Conservation (phyloP, 2,797 vertebrate species). For the Aeoliscus strigatus region DNA sequence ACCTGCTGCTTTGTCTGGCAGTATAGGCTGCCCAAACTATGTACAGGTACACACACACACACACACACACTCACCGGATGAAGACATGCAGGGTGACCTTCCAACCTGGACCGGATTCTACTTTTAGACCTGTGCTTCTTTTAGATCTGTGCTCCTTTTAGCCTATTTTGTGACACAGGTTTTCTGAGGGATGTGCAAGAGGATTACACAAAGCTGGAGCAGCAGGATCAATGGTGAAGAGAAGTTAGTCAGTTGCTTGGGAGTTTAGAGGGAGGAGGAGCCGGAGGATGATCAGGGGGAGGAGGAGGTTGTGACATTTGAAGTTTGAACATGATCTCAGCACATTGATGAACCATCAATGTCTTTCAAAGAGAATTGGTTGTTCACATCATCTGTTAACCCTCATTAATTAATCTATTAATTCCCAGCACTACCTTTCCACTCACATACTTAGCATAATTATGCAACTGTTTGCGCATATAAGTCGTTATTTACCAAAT, state of each 20-base stretch:
- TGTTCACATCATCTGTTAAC: no score
- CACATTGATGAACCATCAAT: no score
- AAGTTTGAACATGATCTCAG: no score
- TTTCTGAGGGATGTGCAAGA: conserved; percentile 35
- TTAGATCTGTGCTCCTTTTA: conserved; percentile 23
- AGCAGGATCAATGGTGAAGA: conserved; percentile 42
- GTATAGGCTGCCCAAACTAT: conserved; percentile 79
- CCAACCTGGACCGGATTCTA: conserved; percentile 1
- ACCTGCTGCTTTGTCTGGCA: conserved; percentile 88
- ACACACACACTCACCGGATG: background rate
- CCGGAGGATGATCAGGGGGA: background rate
- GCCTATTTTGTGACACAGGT: conserved; percentile 51
- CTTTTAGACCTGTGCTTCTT: no score
- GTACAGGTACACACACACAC: conserved; percentile 45
- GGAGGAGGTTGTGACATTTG: no score
- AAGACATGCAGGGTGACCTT: background rate
- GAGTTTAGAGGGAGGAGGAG: background rate
- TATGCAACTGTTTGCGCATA: no score
- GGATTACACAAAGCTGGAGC: conserved; percentile 60
- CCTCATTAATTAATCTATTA: no score
- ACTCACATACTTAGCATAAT: no score
- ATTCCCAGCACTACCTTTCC: no score
- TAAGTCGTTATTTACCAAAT: no score
- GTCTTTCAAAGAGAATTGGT: no score
- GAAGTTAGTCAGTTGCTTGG: conserved; percentile 42